phyloP scores from a whole-genome alignment of 2,113 vertebrate genomes.

The Ciconia maguari region DNA sequence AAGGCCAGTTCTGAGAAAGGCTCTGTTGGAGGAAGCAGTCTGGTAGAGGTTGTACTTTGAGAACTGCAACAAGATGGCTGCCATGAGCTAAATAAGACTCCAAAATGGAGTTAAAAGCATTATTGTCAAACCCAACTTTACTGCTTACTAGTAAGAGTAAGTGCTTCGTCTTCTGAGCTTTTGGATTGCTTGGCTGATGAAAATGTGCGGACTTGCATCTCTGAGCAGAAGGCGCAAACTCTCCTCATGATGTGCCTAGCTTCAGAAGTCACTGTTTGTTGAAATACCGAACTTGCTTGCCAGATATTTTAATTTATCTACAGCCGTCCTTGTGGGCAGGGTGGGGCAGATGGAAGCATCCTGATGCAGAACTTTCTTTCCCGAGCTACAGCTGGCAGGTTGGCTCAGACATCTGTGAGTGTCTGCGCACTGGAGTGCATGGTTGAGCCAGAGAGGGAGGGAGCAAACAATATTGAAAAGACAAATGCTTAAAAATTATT shows the following conservation, averaged over 20 bases:
- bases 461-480: conserved; percentile 5
- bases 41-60: background rate
- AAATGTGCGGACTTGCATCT: background rate
- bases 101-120: background rate
- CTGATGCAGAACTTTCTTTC: conserved; percentile 35
- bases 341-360: conserved; percentile 38
- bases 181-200: background rate
- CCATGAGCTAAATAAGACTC: background rate
- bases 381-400: background rate
- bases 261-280: conserved; percentile 7
- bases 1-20: background rate
- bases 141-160: background rate
- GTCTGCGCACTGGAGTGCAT: background rate
- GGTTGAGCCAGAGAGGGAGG: background rate
- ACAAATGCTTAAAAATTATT: conserved; percentile 14
- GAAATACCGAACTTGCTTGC: conserved; percentile 9
- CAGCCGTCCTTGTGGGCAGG: background rate
- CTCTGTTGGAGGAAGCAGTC: background rate
- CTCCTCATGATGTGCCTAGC: background rate
- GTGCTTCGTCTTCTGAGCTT: background rate
- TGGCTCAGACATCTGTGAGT: background rate
- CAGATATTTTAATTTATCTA: conserved; percentile 53
- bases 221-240: background rate
- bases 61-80: background rate
- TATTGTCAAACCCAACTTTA: background rate